These are phyloP conservation scores for Esperia sulphurella DNA, from an alignment of 2,888 invertebrate genomes.

Conservation along the genomic window DNA sequence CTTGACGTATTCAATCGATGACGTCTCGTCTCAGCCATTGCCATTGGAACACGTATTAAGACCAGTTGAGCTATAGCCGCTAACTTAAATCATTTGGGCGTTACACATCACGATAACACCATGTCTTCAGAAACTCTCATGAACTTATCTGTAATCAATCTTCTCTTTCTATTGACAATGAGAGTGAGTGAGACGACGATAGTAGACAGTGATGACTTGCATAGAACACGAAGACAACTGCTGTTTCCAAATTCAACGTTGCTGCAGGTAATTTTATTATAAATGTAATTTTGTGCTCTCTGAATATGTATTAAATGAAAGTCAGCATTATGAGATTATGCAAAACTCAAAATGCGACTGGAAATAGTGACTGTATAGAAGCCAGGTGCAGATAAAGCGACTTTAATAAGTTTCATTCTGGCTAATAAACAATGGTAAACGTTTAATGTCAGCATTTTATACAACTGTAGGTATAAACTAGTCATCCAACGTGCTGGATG, in stretches of 20 bases:
- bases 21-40: neutral
- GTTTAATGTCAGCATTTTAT: no score
- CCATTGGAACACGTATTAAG: constrained; percentile 10
- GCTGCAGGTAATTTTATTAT: constrained; percentile 41
- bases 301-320: no score
- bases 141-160: neutral
- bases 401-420: no score
- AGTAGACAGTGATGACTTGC: constrained; percentile 25
- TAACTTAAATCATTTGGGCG: neutral
- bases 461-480: no score
- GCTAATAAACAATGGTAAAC: no score
- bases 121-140: constrained; percentile 10
- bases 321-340: no score
- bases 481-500: no score
- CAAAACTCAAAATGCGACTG: no score
- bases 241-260: constrained; percentile 42
- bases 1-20: neutral
- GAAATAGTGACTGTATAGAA: no score
- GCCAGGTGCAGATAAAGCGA: no score
- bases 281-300: neutral
- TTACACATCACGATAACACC: constrained; percentile 1
- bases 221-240: constrained; percentile 48
- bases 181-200: constrained; percentile 26
- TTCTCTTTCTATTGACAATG: constrained; percentile 4
- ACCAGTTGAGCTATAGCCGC: neutral